Evolutionary conservation across 2,113 vertebrate species (phyloP), one percentile per base, ranked within the genome.

Genomic region (Trichomycterus rosablanca): DNA sequence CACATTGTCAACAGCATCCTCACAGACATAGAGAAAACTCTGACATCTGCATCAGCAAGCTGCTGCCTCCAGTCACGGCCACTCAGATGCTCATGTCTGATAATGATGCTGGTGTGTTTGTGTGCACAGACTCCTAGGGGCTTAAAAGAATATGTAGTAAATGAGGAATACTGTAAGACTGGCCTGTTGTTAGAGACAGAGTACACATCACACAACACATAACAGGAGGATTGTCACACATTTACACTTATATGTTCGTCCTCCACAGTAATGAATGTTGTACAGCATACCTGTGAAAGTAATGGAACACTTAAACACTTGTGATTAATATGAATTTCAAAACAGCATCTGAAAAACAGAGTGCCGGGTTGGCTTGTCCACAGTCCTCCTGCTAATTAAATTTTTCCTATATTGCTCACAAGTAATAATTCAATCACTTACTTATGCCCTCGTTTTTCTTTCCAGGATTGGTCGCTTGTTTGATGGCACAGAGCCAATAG

Each of bases 401-500:
- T n/a, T n/a, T n/a, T n/a, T n/a, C n/a, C n/a, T n/a, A n/a, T 30
- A 30, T 30, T 3, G 7, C 3, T 4, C 26, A 3, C 26, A 3
- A 30, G 26, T 3, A 30, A n/a, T 8, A 39, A 7, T 54, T 18
- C 2, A 5, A 8, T 5, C 5, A 4, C n/a, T 42, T 0, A 2
- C 10, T 44, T 9, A 12, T 14, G 44, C 35, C 19, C 9, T 49
- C 1, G 64, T 8, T 50, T 23, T 42, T 51, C 66, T 8, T 68
- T 30, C 32, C 76, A 98, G 95, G 79, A 97, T 98, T 78, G 90
- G 95, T 18, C 93, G 91, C 23, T 89, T 98, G 64, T 98, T 98
- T 79, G 92, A 97, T 55, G 96, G 96, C 74, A 93, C 92, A 0
- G 95, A 98, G 73, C 96, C 96, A 54, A 94, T 98, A 15, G 96